A percentile compares a stretch with the other conserved stretches of the same genome.
phyloP scores from a whole-genome alignment of 1,140 invertebrate species.

The Helicoverpa armigera region DNA sequence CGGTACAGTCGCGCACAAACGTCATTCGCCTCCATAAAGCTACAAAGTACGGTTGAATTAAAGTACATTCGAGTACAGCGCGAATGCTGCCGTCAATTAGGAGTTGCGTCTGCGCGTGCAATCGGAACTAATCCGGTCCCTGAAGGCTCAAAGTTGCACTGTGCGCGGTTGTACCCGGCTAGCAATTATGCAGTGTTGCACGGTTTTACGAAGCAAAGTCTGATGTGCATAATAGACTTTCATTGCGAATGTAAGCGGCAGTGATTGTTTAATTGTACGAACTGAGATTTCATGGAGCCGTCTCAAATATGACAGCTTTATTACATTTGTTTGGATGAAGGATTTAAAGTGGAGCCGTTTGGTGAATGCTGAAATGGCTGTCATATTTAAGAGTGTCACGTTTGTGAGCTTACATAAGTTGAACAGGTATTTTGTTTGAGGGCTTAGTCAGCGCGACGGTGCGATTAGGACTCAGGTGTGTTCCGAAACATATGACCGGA shows the following conservation, averaged over 20 bases:
- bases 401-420: no score
- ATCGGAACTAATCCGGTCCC: conserved; percentile 15
- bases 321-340: not conserved
- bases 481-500: not conserved
- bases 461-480: conserved; percentile 9
- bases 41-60: conserved; percentile 3
- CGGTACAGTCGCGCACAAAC: not conserved
- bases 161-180: not conserved
- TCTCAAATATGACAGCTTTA: not conserved
- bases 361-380: no score
- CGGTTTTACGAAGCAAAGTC: not conserved
- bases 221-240: conserved; percentile 17
- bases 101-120: conserved; percentile 23
- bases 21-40: not conserved
- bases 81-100: conserved; percentile 12
- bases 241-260: conserved; percentile 20
- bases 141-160: conserved; percentile 3
- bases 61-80: conserved; percentile 23
- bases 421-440: no score
- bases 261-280: conserved; percentile 25
- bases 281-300: conserved; percentile 8
- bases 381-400: no score
- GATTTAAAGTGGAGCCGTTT: not conserved
- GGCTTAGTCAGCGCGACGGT: no score
- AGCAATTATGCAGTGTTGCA: conserved; percentile 14